Base-by-base conservation (phyloP, 2,888 invertebrate species). In the Ophion costatus region DNA sequence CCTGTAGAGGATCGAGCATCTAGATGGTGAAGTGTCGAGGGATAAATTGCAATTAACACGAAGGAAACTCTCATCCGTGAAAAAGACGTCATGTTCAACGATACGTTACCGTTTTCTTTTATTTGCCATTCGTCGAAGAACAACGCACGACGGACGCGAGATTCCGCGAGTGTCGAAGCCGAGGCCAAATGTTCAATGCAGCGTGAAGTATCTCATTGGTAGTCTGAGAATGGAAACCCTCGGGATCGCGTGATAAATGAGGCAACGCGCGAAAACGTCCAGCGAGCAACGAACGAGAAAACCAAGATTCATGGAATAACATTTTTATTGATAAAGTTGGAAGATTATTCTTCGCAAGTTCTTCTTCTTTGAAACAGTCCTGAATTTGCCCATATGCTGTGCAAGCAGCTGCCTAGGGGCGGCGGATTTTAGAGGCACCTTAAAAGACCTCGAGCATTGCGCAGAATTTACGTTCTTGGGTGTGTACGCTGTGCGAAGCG, bases 141-240 rank as follows among this genome's bases (percentile, higher is more conserved):
- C 61, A 79, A 79, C 29, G 45, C 64, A 29, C 69, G 69, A 82
- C 71, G 77, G 77, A 76, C 51, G 69, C 51, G 33, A 61, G 74
- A 71, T 33, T 45, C 69, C 63, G 20, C 17, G 67, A 29, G 64
- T 73, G 59, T 76, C 63, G 38, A 73, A 67, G 73, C 80, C 59
- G 75, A 71, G 64, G 59, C 75, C 22, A 69, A 76, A 69, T 80
- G 84, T 78, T 84, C 84, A 84, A 81, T 81, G 81, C 57, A 84
- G 81, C 80, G 84, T 74, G 81, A 80, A 80, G 73, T 66, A 80
- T 71, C 56, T 75, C 70, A 45, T 73, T 59, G 76, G 74, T 71
- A 76, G 57, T 70, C 66, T 45, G 38, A 66, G 33, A 67, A 45
- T 45, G 10, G 14, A 4, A 45, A 17, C 3, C 14, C 51, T 75